These are phyloP conservation scores for Microctonus aethiopoides DNA, from an alignment of 2,888 invertebrate genomes.

Conservation along the genomic window DNA sequence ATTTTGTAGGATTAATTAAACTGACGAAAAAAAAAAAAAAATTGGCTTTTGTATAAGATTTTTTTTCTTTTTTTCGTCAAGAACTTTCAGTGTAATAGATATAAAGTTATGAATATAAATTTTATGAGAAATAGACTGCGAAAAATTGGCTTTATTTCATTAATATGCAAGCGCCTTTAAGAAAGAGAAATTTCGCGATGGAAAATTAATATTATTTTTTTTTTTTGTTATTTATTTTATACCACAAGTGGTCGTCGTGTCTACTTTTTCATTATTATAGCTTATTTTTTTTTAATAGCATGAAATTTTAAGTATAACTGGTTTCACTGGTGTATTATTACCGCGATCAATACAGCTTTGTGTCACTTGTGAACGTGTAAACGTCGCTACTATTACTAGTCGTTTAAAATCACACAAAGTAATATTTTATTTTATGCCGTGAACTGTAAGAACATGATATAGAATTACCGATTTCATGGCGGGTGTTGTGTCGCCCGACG, in stretches of 20 bases:
- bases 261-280: neutral
- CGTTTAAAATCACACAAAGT: neutral
- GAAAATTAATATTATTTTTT: neutral
- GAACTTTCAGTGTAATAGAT: neutral
- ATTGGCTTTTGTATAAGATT: neutral
- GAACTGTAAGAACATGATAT: neutral
- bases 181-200: neutral
- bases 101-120: neutral
- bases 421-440: neutral
- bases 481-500: slow-evolving; percentile 19
- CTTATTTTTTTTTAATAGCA: neutral
- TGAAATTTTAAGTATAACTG: neutral
- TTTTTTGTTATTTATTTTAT: neutral
- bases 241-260: neutral
- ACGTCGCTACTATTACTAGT: neutral
- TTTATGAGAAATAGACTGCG: neutral
- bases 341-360: neutral
- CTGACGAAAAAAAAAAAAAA: too few species aligned
- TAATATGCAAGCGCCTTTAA: slow-evolving; percentile 8
- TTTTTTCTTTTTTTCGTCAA: neutral
- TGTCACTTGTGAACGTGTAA: neutral
- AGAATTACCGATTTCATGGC: slow-evolving; percentile 1
- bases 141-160: neutral
- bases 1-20: too few species aligned
- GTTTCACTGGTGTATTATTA: neutral